Evolutionary conservation across 2,113 vertebrate genomes (phyloP), one percentile per base, ranked within the genome.

Genomic region (Lepus americanus): DNA sequence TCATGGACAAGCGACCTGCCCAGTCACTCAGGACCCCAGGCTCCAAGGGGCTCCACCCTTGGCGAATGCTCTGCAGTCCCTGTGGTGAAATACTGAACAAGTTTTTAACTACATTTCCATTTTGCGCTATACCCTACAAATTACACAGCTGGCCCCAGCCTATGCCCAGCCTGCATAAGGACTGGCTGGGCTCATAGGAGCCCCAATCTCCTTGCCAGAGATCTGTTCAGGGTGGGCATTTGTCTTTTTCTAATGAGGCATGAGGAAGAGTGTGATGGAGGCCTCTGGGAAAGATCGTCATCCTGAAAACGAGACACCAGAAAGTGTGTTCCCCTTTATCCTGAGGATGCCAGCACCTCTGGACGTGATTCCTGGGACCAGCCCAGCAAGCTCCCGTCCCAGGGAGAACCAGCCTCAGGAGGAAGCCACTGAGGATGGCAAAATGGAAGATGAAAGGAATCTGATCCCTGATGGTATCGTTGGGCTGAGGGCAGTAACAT

Each of bases 381-480:
- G 10, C 14, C 2, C 13, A 23, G 5, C 66, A 27, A 33, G 10
- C 4, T 14, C 16, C 49, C 39, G 0, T 27, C 66, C 61, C 59
- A 1, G 16, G 16, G 27, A 3, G 22, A 44, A 64, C 14, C 3
- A 63, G 49, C 23, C 82, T 39, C 33, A 59, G 33, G 25, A 72
- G 25, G 59, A 61, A 78, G 16, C 66, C 63, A 16, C 6, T 3
- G 31, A 44, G 12, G 55, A 44, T 14, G 27, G 31, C 11, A 22
- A 20, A 39, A 63, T 1, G 61, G 64, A 78, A 72, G 33, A 39
- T 6, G 31, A 49, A 49, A 64, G 31, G 69, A 33, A 49, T 14
- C n/a, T 61, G 0, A 49, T 44, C 53, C 53, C 36, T 3, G 0
- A 51, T 13, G 44, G 27, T 7, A 10, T 23, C 23, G 23, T 0